Evolutionary conservation across 2,888 invertebrate species (phyloP).

Genomic region (Opisthograptis luteolata): DNA sequence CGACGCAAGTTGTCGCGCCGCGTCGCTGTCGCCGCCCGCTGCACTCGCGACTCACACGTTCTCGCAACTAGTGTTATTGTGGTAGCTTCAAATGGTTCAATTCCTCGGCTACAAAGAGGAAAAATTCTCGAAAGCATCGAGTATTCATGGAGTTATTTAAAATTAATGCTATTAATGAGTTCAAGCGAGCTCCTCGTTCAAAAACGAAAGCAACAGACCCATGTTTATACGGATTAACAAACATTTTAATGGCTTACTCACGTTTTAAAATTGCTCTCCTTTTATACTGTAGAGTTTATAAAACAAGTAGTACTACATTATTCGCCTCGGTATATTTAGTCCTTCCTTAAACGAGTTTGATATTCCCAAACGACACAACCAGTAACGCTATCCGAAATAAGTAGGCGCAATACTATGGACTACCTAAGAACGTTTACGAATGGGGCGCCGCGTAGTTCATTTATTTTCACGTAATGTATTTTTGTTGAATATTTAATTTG

Average conservation of each 20-base stretch:
- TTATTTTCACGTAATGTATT: too few relatives aligned
- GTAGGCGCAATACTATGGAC: too few relatives aligned
- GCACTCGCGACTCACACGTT: neutral
- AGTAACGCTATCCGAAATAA: too few relatives aligned
- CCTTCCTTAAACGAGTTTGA: too few relatives aligned
- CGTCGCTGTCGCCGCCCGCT: neutral
- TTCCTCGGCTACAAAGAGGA: conserved; percentile 13
- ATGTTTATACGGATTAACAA: conserved; percentile 8
- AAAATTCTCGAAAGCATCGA: conserved; percentile 18
- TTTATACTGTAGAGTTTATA: neutral
- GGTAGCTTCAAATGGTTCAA: conserved; percentile 15
- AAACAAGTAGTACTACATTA: neutral
- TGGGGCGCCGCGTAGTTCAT: too few relatives aligned
- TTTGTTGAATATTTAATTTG: too few relatives aligned
- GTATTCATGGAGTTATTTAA: conserved; percentile 21
- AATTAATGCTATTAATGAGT: conserved; percentile 23
- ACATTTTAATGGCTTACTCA: conserved; percentile 12
- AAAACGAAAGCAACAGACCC: conserved; percentile 10
- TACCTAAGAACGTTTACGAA: too few relatives aligned
- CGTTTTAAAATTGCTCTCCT: neutral
- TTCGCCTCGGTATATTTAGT: neutral
- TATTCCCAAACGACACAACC: too few relatives aligned
- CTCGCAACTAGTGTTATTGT: conserved; percentile 1
- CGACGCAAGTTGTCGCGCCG: neutral
- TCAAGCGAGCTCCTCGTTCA: neutral